These are phyloP conservation scores for Pecten maximus DNA, from an alignment of 2,888 invertebrate genomes.

Conservation along the genomic window DNA sequence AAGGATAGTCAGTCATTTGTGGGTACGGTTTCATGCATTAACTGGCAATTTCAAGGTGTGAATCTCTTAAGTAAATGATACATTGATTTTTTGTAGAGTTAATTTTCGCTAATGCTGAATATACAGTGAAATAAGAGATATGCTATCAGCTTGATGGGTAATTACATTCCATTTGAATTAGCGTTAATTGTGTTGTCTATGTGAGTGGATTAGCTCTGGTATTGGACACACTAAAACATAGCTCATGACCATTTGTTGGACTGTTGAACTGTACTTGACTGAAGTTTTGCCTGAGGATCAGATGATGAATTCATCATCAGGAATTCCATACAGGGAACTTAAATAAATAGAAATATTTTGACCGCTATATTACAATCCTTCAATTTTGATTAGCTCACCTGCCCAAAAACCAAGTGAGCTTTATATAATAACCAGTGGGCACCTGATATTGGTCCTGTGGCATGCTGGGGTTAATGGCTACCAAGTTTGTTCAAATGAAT, in stretches of 20 bases:
- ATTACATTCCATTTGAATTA: neutral
- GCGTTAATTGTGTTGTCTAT: neutral
- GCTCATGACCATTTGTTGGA: neutral
- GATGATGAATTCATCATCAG: no score
- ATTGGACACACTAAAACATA: neutral
- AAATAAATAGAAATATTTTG: no score
- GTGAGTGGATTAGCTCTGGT: neutral
- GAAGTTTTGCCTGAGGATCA: neutral
- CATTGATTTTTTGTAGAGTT: neutral
- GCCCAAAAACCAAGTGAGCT: no score
- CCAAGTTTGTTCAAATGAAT: no score
- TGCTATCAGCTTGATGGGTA: neutral
- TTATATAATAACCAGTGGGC: no score
- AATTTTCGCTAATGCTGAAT: conserved; percentile 25
- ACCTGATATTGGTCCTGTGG: no score
- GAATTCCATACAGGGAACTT: no score
- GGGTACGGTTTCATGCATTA: neutral
- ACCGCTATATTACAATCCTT: no score
- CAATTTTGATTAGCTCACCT: no score
- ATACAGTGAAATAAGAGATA: neutral
- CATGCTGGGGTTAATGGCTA: no score
- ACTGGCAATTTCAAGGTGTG: neutral
- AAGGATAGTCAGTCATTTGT: neutral
- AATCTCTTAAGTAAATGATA: conserved; percentile 20
- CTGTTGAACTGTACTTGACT: neutral